A percentile compares a stretch with the other conserved stretches of the same genome.
phyloP scores from a whole-genome alignment of 2,113 vertebrate genomes.

The Cebidichthys violaceus region DNA sequence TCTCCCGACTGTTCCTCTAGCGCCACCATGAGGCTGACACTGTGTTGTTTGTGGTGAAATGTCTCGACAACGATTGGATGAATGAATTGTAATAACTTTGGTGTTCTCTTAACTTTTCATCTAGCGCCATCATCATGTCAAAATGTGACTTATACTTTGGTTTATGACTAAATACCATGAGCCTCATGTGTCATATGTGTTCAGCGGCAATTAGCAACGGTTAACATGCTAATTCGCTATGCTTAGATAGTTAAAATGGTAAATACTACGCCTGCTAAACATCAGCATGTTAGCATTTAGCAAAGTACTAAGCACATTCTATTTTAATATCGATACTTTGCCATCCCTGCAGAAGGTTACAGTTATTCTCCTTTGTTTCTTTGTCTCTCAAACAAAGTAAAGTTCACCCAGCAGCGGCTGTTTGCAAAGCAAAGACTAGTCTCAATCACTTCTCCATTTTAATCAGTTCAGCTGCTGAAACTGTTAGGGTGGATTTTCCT shows the following conservation, averaged over 20 bases:
- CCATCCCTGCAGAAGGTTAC: background rate
- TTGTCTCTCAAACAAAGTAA: slow-evolving; percentile 17
- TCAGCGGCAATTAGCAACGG: background rate
- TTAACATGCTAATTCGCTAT: background rate
- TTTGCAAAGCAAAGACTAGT: slow-evolving; percentile 49
- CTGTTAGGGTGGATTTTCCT: slow-evolving; percentile 58
- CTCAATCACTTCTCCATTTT: slow-evolving; percentile 57
- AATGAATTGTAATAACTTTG: too few relatives aligned
- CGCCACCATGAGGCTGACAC: background rate
- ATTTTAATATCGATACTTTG: slow-evolving; percentile 2
- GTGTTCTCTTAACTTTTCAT: background rate
- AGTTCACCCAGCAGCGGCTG: slow-evolving; percentile 46
- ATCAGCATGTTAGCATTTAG: background rate
- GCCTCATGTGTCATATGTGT: background rate
- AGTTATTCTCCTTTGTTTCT: slow-evolving; percentile 8
- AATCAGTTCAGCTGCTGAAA: slow-evolving; percentile 57
- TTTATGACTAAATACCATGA: background rate
- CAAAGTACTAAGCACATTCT: background rate
- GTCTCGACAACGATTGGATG: too few relatives aligned
- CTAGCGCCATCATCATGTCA: background rate
- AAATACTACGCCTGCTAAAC: background rate
- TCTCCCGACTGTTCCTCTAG: background rate
- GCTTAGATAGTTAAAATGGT: background rate
- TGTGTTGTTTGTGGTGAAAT: background rate
- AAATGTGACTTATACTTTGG: background rate